Base-by-base conservation (phyloP, 35 echinoderm and acorn worm genomes). In the Apostichopus japonicus region DNA sequence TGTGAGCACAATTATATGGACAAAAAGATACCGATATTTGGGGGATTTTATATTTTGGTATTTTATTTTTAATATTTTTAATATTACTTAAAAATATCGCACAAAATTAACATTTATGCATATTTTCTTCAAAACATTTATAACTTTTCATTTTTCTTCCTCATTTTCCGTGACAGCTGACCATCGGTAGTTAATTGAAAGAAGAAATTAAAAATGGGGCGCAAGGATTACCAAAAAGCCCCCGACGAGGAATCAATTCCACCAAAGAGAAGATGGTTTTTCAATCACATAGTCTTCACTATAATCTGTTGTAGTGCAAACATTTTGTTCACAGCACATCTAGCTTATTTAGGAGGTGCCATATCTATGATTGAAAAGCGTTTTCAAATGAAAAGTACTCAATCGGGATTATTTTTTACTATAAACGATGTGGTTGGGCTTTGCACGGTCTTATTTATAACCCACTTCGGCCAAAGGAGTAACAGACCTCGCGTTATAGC, bases 331-430 rank as follows among this genome's bases (percentile, higher is more conserved):
- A 58, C 73, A 5, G 90, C 70, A 57, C 71, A 91, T 5, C 6
- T 91, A 9, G 54, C 90, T 9, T 93, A 93, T 24, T 25, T 93
- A 15, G 79, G 79, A 54, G 92, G 22, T 77, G 81, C 72, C 10
- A 71, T 93, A 16, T 86, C 80, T 13, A 87, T 62, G 44, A 86
- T 93, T 55, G 92, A 93, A 77, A 84, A 86, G 87, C 92, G 92
- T 19, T 93, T 86, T 63, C 92, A 93, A 77, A 79, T 93, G 79
- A 83, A 54, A 58, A 93, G 92, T 86, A 72, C 92, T 2, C 56
- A 86, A 63, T 93, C 92, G 10, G 83, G 92, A 52, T 33, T 86
- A 13, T 65, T 93, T 56, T 93, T 93, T 14, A 93, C 81, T 7
- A 14, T 93, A 3, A 93, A 93, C 56, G 92, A 93, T 25, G 63